A percentile compares a stretch with the other conserved stretches of the same genome.
phyloP scores from a whole-genome alignment of 2,888 invertebrate species.

The Drosophila nr. perissopoda region DNA sequence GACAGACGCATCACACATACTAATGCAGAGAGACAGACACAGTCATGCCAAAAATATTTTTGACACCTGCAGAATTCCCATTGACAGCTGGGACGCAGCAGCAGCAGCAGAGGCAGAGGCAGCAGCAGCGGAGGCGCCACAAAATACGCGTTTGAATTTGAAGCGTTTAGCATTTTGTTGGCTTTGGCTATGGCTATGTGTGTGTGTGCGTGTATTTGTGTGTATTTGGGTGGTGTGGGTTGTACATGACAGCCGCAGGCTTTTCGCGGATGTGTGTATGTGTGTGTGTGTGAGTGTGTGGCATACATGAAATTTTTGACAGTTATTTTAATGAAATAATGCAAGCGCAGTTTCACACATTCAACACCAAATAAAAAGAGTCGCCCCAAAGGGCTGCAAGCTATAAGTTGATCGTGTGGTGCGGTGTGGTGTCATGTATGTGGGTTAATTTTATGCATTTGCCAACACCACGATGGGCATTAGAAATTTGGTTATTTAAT shows the following conservation, averaged over 20 bases:
- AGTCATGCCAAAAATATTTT: slow-evolving; percentile 77
- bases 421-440: slow-evolving; percentile 28
- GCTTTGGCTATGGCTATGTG: slow-evolving; percentile 6
- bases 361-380: slow-evolving; percentile 33
- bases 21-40: slow-evolving; percentile 31
- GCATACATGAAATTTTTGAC: slow-evolving; percentile 76
- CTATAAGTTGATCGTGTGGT: slow-evolving; percentile 16
- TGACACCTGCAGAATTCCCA: slow-evolving; percentile 81
- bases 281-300: slow-evolving; percentile 34
- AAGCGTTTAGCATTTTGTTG: slow-evolving; percentile 62
- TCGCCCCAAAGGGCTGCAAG: slow-evolving; percentile 2
- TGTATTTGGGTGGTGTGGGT: slow-evolving; percentile 1
- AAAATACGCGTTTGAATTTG: slow-evolving; percentile 67
- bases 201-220: slow-evolving; percentile 3
- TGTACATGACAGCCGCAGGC: slow-evolving; percentile 35
- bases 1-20: slow-evolving; percentile 1
- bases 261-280: slow-evolving; percentile 31
- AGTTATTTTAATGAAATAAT: slow-evolving; percentile 82
- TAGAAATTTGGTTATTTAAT: slow-evolving; percentile 68
- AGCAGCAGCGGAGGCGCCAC: slow-evolving; percentile 8
- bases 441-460: slow-evolving; percentile 72
- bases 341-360: slow-evolving; percentile 78
- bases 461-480: slow-evolving; percentile 24
- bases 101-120: not conserved
- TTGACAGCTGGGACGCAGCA: slow-evolving; percentile 71